Conservation (phyloP, 2,113 vertebrate genomes). For the Myrmecophaga tridactyla region DNA sequence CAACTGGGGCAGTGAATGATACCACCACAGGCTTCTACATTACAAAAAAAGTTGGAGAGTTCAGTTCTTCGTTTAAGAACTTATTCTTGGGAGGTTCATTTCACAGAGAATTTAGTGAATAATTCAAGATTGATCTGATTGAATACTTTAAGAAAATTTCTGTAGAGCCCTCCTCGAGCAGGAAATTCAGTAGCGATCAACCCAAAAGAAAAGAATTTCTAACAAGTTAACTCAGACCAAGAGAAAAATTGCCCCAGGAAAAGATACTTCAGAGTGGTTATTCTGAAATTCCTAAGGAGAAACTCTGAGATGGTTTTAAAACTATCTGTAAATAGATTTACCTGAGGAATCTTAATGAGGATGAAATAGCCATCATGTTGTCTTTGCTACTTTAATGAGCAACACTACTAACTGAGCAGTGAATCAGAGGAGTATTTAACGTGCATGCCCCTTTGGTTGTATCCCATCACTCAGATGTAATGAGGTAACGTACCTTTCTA, state of each 20-base stretch:
- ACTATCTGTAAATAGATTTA: not conserved
- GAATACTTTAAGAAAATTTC: not conserved
- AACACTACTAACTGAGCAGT: not conserved
- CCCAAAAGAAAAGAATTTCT: not conserved
- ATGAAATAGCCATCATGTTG: not conserved
- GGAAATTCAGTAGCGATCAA: not conserved
- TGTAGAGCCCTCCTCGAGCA: not conserved
- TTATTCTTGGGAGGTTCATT: not conserved
- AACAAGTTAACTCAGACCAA: not conserved
- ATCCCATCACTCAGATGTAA: not conserved
- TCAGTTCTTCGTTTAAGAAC: not conserved
- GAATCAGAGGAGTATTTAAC: not conserved
- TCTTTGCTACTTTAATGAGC: not conserved
- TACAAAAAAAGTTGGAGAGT: not conserved
- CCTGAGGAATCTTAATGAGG: not conserved
- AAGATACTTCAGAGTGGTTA: not conserved
- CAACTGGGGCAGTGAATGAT: not conserved
- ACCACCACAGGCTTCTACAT: not conserved
- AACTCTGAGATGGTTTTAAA: not conserved
- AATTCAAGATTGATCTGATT: not conserved
- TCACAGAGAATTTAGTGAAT: not conserved
- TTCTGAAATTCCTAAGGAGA: not conserved
- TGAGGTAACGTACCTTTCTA: not conserved
- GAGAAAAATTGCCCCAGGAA: not conserved
- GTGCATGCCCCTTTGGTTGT: not conserved